Base-by-base conservation (phyloP, 2,888 invertebrate species). In the Phymatocera aterrima region DNA sequence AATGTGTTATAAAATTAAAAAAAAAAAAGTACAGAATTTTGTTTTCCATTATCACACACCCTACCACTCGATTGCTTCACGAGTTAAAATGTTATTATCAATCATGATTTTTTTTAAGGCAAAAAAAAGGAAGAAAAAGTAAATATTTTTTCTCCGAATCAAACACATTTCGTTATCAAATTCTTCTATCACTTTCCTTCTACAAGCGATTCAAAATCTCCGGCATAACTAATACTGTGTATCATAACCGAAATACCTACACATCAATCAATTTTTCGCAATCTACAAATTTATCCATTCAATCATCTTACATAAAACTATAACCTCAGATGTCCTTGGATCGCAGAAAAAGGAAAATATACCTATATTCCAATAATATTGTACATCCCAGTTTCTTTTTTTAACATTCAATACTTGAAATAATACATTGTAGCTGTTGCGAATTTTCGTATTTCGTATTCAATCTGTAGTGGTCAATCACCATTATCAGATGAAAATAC, bases 1-100 rank as follows among this genome's bases (percentile, higher is more conserved):
- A 88, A 90, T 88, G 89, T 89, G 89, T 90, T 89, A 88, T 89
- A 86, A 88, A 89, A 89, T 10, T 10, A 43, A 43, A 43, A 43
- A 34, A 64, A 64, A 64, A 64, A 64, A 61, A 37, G 2, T 6
- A 31, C n/a, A 5, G 10, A 64, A 31, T 57, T 75, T 75, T 75
- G n/a, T 75, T 75, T 40, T 75, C 40, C 60, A 57, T 75, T 75
- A 34, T 54, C 48, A 75, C 57, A 75, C 74, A 75, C 57, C 75
- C 72, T 28, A 15, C 68, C 24, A 72, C 72, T 48, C n/a, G n/a
- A 46, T 28, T 75, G 40, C 75, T 37, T 57, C 34, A 43, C 60
- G 60, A 40, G 34, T 24, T 21, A 31, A n/a, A 31, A 34, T 72
- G 48, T 51, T n/a, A 72, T 34, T 43, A 72, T 18, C 51, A 72